Percentiles rank a stretch among this genome's conserved stretches.
Evolutionary conservation across 2,797 vertebrate genomes (phyloP).

Genomic region (Masticophis lateralis): DNA sequence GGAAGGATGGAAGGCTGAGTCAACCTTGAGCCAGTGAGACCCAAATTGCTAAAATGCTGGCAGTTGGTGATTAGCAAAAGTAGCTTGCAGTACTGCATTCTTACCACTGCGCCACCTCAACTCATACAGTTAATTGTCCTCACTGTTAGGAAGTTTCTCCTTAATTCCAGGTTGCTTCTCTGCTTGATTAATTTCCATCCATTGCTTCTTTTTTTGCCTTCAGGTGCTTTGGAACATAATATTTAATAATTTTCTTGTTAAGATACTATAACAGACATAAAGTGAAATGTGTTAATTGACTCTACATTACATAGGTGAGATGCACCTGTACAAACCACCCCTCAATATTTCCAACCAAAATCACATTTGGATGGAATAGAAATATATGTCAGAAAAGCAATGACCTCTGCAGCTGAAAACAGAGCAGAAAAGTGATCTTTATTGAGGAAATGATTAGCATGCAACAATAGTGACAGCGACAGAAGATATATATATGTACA

Average conservation of each 20-base stretch:
- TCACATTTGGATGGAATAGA: background rate
- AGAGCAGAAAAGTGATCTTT: background rate
- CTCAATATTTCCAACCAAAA: background rate
- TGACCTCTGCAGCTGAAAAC: background rate
- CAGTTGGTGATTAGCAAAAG: too few relatives aligned
- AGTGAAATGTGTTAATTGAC: background rate
- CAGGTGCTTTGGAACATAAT: background rate
- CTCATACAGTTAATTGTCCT: background rate
- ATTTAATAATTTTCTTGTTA: background rate
- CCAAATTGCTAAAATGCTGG: too few relatives aligned
- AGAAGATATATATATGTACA: too few relatives aligned
- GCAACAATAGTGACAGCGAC: background rate
- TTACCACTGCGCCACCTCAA: too few relatives aligned
- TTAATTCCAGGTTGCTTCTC: background rate
- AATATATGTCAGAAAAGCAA: background rate
- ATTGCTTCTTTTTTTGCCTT: background rate
- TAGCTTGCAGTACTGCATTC: too few relatives aligned
- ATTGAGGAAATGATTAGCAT: background rate
- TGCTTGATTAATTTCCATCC: background rate
- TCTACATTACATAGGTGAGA: background rate
- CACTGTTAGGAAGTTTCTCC: background rate
- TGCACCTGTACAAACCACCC: background rate
- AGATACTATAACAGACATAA: background rate
- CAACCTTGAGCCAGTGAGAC: too few relatives aligned
- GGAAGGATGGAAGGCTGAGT: too few relatives aligned